Conservation (phyloP, 2,113 vertebrate genomes). For the Mola mola region DNA sequence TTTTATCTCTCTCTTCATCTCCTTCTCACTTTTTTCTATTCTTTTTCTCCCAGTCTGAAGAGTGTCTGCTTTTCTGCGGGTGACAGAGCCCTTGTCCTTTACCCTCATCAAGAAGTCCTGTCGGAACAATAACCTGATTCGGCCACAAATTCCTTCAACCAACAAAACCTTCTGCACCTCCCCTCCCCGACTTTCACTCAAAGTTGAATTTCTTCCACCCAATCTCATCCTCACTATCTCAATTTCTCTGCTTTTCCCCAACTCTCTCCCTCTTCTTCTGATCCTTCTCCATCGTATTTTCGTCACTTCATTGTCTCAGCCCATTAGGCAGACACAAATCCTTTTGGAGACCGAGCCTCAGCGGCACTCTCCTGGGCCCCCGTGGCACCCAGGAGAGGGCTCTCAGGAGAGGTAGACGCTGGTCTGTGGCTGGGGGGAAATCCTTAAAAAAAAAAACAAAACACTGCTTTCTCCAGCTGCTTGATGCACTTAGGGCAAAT, state of each 20-base stretch:
- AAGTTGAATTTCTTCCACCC: conserved; percentile 33
- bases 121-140: conserved; percentile 4
- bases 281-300: conserved; percentile 65
- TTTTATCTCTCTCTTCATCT: conserved; percentile 4
- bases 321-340: conserved; percentile 79
- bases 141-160: background rate
- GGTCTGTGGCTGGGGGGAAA: conserved; percentile 55
- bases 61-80: conserved; percentile 7
- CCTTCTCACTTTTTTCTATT: conserved; percentile 1
- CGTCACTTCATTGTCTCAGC: conserved; percentile 69
- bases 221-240: conserved; percentile 46
- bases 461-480: conserved; percentile 37
- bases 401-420: conserved; percentile 56
- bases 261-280: conserved; percentile 28
- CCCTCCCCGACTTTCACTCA: conserved; percentile 14
- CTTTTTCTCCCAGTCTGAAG: conserved; percentile 2
- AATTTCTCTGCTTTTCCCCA: conserved; percentile 28
- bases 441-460: no score
- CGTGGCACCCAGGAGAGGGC: conserved; percentile 47
- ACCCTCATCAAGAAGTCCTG: no score
- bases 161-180: conserved; percentile 6
- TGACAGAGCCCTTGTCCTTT: conserved; percentile 20
- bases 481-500: conserved; percentile 44
- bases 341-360: conserved; percentile 63
- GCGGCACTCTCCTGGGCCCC: conserved; percentile 55